These are phyloP conservation scores for Minunthozetes semirufus DNA, from an alignment of 2,888 invertebrate genomes.

Conservation along the genomic window DNA sequence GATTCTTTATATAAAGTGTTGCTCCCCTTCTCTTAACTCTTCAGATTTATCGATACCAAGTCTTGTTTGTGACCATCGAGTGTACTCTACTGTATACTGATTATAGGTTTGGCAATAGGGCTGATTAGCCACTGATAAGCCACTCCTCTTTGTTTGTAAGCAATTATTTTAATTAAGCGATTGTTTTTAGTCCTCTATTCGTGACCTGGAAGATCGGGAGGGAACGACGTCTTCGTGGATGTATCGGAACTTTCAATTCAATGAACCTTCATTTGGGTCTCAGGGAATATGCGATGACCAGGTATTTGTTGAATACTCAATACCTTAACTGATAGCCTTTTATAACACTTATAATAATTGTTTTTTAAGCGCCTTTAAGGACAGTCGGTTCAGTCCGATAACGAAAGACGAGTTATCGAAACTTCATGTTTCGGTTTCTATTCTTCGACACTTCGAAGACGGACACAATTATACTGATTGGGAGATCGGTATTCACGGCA, in stretches of 20 bases:
- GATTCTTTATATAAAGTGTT: no score
- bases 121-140: no score
- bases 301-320: constrained; percentile 49
- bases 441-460: constrained; percentile 92
- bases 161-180: background rate
- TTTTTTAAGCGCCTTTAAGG: constrained; percentile 77
- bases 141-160: no score
- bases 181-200: constrained; percentile 73
- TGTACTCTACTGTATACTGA: no score
- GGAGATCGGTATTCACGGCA: constrained; percentile 90
- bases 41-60: no score
- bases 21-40: no score
- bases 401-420: constrained; percentile 85
- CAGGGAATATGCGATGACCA: constrained; percentile 90
- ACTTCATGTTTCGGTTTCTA: constrained; percentile 89
- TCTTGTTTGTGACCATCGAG: no score
- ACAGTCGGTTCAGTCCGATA: constrained; percentile 93
- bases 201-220: constrained; percentile 99
- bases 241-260: constrained; percentile 97
- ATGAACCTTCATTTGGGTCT: constrained; percentile 90
- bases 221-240: constrained; percentile 88
- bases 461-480: constrained; percentile 91
- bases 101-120: no score
- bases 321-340: background rate
- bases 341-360: background rate